Evolutionary conservation across 2,888 invertebrate genomes (phyloP).

Genomic region (Ochropleura leucogaster): DNA sequence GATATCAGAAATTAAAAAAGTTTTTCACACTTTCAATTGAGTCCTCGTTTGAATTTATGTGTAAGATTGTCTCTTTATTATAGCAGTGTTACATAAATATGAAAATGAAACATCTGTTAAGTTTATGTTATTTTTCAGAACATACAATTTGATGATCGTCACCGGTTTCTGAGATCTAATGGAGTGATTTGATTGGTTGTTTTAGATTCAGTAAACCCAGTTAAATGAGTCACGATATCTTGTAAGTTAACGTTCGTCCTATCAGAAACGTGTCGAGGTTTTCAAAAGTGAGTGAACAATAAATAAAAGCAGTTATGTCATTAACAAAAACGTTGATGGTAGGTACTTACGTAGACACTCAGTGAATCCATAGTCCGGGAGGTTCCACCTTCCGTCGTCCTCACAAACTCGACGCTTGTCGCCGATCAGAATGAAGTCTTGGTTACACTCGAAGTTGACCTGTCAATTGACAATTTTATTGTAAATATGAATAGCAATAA

Average conservation of each 20-base stretch:
- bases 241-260: neutral
- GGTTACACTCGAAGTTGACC: slow-evolving; percentile 97
- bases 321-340: slow-evolving; percentile 9
- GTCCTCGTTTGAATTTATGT: neutral
- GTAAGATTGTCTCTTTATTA: neutral
- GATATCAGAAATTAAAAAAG: neutral
- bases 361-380: slow-evolving; percentile 96
- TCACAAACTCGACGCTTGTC: slow-evolving; percentile 95
- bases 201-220: neutral
- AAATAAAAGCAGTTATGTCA: neutral
- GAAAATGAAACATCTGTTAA: neutral
- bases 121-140: neutral
- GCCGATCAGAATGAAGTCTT: slow-evolving; percentile 96
- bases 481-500: slow-evolving; percentile 18
- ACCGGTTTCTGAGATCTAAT: neutral
- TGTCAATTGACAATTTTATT: slow-evolving; percentile 69
- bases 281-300: neutral
- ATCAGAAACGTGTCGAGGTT: neutral
- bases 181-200: neutral
- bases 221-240: neutral
- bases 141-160: neutral
- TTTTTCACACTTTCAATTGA: neutral
- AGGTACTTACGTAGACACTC: slow-evolving; percentile 97
- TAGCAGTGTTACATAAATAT: neutral
- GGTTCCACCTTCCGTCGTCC: slow-evolving; percentile 95